Evolutionary conservation across 2,888 invertebrate genomes (phyloP), one percentile per base, ranked within the genome.

Genomic region (Idaea straminata): DNA sequence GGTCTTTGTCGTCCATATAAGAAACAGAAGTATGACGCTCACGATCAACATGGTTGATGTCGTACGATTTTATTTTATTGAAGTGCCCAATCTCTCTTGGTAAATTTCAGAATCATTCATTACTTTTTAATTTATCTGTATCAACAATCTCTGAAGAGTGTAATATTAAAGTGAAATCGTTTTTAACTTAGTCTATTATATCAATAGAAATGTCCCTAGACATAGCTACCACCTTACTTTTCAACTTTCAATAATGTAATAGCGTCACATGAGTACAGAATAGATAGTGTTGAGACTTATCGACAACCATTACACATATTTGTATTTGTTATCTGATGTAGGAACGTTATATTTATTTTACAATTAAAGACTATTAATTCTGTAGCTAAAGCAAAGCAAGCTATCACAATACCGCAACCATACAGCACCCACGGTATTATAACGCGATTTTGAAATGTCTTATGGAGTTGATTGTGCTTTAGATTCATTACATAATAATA

Each of bases 1-100:
- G 47, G 10, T 47, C 13, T 47, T 47, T 47, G 47, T 47, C 13
- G 47, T 47, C 47, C 47, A 47, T 13, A 47, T 47, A 2, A 47
- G 47, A 4, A 47, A 47, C 47, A 47, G 47, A 13, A 47, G 66
- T 5, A 75, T 61, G 57, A 36, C 67, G 35, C 71, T 76, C 25
- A 66, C 61, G 15, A 62, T 25, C 38, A 66, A 36, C n/a, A 47
- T 47, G 7, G 47, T 47, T 47, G 7, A 47, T 47, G 47, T 10
- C 10, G 47, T 47, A 47, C 13, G 10, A 47, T 47, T 47, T 47
- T 10, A 47, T 10, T 36, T 36, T 10, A 36, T 36, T 36, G 36
- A 38, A 10, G 47, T 47, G 13, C 47, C 10, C 13, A 47, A 5
- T 47, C 47, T 47, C 47, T 13, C 47, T 13, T 47, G 10, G 47